Conservation (phyloP, 1,140 invertebrate species). For the Sminthurinus signatus region DNA sequence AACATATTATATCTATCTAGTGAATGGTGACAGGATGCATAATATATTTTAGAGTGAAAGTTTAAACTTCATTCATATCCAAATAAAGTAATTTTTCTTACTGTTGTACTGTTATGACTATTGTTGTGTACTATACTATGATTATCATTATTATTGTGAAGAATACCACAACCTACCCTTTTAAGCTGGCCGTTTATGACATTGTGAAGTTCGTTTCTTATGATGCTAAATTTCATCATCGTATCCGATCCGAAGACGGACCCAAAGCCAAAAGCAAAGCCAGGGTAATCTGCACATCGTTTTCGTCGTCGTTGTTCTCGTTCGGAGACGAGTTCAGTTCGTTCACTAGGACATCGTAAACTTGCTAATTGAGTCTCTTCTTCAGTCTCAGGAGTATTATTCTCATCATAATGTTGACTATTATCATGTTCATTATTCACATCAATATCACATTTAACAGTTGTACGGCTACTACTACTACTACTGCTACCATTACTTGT, state of each 20-base stretch:
- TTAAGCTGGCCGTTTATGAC: slow-evolving; percentile 92
- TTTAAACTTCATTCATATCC: too few relatives aligned
- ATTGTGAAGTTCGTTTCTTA: slow-evolving; percentile 94
- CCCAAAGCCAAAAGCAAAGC: slow-evolving; percentile 71
- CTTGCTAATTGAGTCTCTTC: slow-evolving; percentile 60
- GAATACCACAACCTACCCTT: too few relatives aligned
- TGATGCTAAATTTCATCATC: slow-evolving; percentile 95
- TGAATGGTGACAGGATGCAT: too few relatives aligned
- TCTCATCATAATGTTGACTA: slow-evolving; percentile 43
- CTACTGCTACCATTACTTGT: slow-evolving; percentile 16
- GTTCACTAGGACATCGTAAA: slow-evolving; percentile 76
- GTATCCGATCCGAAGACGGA: slow-evolving; percentile 94
- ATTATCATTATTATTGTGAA: too few relatives aligned
- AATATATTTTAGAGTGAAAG: too few relatives aligned
- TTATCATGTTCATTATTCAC: slow-evolving; percentile 4
- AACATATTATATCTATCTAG: too few relatives aligned
- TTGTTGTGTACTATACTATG: too few relatives aligned
- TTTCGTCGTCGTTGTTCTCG: slow-evolving; percentile 65
- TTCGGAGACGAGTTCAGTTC: slow-evolving; percentile 77
- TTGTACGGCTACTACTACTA: too few relatives aligned
- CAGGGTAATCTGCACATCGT: slow-evolving; percentile 83
- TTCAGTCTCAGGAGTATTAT: slow-evolving; percentile 56
- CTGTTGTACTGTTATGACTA: too few relatives aligned
- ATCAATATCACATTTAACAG: slow-evolving; percentile 3
- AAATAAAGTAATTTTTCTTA: too few relatives aligned